These are phyloP conservation scores for Onthophagus taurus DNA, from an alignment of 1,140 invertebrate species.

Conservation along the genomic window DNA sequence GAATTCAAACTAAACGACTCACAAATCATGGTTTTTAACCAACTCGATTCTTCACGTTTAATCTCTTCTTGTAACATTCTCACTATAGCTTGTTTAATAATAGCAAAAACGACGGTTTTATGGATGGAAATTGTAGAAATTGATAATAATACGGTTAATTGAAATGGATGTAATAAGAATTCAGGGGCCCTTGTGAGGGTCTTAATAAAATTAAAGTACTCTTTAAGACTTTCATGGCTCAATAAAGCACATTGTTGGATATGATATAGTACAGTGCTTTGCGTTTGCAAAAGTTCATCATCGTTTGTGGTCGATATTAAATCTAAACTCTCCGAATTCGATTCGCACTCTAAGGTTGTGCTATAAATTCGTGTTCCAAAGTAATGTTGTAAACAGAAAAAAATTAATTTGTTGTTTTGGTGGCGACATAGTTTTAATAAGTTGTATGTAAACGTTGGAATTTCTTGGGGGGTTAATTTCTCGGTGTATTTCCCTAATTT, in stretches of 20 bases:
- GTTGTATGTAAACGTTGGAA: constrained; percentile 40
- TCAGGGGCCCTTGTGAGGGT: constrained; percentile 40
- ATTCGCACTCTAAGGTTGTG: constrained; percentile 9
- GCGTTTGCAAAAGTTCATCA: constrained; percentile 34
- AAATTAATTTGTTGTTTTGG: constrained; percentile 29
- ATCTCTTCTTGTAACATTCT: constrained; percentile 40
- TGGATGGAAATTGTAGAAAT: constrained; percentile 39
- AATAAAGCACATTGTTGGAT: constrained; percentile 42
- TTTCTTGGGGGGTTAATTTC: constrained; percentile 38
- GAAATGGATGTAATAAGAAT: constrained; percentile 45
- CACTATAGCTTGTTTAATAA: constrained; percentile 40
- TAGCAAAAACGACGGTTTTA: constrained; percentile 42
- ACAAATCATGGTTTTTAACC: constrained; percentile 41
- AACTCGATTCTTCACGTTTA: constrained; percentile 40
- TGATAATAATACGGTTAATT: constrained; percentile 42
- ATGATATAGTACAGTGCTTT: constrained; percentile 48
- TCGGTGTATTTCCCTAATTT: constrained; percentile 39
- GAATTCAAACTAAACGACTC: constrained; percentile 35
- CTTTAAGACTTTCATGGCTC: constrained; percentile 40
- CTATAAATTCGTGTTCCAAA: constrained; percentile 39
- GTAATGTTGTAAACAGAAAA: constrained; percentile 39
- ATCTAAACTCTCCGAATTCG: constrained; percentile 32
- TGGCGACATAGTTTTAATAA: constrained; percentile 38
- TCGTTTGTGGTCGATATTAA: constrained; percentile 32
- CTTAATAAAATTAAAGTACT: constrained; percentile 45